Evolutionary conservation across 2,888 invertebrate genomes (phyloP).

Genomic region (Thereva nobilitata): DNA sequence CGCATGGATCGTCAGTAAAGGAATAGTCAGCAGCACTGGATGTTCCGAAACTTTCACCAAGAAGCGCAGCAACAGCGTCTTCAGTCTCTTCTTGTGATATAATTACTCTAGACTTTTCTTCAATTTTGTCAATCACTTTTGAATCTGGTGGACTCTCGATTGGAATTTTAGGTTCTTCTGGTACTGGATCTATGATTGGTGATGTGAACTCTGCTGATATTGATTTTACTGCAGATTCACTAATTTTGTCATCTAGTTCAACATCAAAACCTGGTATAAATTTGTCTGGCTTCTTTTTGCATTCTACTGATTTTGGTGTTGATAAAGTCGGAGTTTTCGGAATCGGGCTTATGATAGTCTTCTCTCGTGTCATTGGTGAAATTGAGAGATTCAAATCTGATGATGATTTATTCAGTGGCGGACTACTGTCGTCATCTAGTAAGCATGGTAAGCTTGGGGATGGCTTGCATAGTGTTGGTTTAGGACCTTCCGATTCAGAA

Average conservation of each 20-base stretch:
- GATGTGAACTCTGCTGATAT: conserved; percentile 66
- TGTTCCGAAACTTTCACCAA: conserved; percentile 84
- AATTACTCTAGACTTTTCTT: conserved; percentile 78
- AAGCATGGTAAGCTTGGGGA: conserved; percentile 67
- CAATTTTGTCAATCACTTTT: conserved; percentile 63
- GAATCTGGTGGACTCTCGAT: conserved; percentile 56
- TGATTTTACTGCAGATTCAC: conserved; percentile 80
- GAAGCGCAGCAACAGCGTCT: conserved; percentile 85
- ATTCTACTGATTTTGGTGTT: conserved; percentile 35
- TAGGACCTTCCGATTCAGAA: conserved; percentile 45
- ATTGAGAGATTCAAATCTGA: conserved; percentile 38
- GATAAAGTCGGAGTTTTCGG: conserved; percentile 61
- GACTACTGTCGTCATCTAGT: conserved; percentile 63
- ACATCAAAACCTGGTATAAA: conserved; percentile 71
- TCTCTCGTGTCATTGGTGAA: conserved; percentile 53
- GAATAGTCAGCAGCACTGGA: conserved; percentile 62
- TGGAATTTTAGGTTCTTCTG: conserved; percentile 55
- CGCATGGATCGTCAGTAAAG: conserved; percentile 45
- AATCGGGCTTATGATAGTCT: conserved; percentile 61
- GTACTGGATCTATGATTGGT: conserved; percentile 54
- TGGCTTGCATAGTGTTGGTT: conserved; percentile 55
- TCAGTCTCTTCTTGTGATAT: conserved; percentile 93
- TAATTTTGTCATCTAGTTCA: conserved; percentile 70
- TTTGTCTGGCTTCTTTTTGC: conserved; percentile 63
- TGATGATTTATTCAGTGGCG: conserved; percentile 27